A percentile compares a stretch with the other conserved stretches of the same genome.
phyloP scores from a whole-genome alignment of 2,113 vertebrate genomes.

The Dromiciops gliroides region DNA sequence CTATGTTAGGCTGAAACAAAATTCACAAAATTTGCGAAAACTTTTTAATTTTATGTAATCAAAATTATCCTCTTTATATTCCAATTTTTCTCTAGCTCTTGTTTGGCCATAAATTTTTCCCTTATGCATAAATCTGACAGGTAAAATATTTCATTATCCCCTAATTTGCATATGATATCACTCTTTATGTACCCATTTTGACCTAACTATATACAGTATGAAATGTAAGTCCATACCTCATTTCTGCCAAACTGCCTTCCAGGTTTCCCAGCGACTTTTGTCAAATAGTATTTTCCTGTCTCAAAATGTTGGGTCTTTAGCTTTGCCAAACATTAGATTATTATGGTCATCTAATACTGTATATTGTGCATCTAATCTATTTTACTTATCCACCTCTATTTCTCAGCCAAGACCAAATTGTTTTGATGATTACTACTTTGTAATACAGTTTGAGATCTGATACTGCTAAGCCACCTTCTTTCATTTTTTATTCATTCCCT shows the following conservation, averaged over 20 bases:
- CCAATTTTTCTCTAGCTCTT: background rate
- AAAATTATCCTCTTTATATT: background rate
- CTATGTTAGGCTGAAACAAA: background rate
- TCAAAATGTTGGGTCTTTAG: background rate
- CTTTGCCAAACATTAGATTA: background rate
- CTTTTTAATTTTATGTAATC: background rate
- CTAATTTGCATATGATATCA: background rate
- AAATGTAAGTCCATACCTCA: background rate
- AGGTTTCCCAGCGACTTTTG: background rate
- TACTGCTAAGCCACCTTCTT: background rate
- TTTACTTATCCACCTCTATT: background rate
- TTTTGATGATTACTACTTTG: background rate
- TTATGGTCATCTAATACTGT: background rate
- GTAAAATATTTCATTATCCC: background rate
- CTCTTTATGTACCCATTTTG: background rate
- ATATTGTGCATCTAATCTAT: background rate
- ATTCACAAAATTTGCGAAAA: background rate
- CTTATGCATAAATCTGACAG: background rate
- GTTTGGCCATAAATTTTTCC: background rate
- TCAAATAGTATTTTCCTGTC: background rate
- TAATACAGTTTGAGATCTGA: background rate
- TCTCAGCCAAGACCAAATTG: background rate
- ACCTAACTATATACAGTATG: background rate
- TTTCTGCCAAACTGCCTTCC: background rate
- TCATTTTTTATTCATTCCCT: background rate